Conservation (phyloP, 2,113 vertebrate genomes). For the Macquaria australasica region DNA sequence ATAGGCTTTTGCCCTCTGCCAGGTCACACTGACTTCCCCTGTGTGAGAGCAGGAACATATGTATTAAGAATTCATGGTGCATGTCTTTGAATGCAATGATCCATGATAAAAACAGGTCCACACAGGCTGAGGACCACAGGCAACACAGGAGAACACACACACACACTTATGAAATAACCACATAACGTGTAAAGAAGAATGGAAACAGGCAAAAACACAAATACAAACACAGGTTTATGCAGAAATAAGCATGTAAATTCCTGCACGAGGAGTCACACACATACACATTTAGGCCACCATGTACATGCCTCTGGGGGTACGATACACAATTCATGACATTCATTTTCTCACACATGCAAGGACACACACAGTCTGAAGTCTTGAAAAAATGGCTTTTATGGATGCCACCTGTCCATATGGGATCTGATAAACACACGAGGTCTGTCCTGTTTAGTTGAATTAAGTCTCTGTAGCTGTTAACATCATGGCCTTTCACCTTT, state of each 20-base stretch:
- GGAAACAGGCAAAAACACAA: constrained; percentile 11
- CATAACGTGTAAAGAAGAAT: constrained; percentile 9
- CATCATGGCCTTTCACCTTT: constrained; percentile 24
- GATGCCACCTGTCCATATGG: constrained; percentile 61
- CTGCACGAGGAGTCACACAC: constrained; percentile 8
- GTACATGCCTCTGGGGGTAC: constrained; percentile 21
- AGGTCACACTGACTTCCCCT: constrained; percentile 33
- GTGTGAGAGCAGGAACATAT: constrained; percentile 44
- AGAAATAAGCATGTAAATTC: constrained; percentile 26
- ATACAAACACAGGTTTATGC: constrained; percentile 14
- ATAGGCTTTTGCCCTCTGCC: constrained; percentile 28
- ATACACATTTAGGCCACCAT: constrained; percentile 22
- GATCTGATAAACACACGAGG: constrained; percentile 51
- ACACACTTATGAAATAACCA: background rate
- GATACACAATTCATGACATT: constrained; percentile 62
- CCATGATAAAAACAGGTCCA: constrained; percentile 16
- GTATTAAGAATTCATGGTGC: constrained; percentile 59
- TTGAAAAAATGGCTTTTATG: constrained; percentile 51
- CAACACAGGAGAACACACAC: background rate
- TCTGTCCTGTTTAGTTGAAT: constrained; percentile 43
- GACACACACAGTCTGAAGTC: constrained; percentile 7
- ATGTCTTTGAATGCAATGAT: constrained; percentile 48
- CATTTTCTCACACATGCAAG: constrained; percentile 57
- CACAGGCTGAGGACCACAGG: background rate
- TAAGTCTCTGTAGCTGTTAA: constrained; percentile 51